Percentiles rank a stretch among this genome's conserved stretches.
Evolutionary conservation across 2,797 vertebrate species (phyloP).

Genomic region (Hoplostethus atlanticus): DNA sequence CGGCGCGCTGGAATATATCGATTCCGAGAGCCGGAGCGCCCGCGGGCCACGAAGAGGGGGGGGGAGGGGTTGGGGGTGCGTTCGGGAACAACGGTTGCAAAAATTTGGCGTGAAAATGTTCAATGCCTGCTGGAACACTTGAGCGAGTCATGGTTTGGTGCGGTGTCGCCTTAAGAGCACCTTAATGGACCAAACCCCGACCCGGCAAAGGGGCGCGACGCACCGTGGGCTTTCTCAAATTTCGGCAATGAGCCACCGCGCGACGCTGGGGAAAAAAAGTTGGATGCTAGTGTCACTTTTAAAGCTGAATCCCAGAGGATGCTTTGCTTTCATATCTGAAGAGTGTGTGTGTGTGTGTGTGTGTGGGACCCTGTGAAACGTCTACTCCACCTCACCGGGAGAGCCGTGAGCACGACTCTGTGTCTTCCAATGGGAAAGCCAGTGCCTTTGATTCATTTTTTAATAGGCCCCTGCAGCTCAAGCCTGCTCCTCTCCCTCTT

Average conservation of each 20-base stretch:
- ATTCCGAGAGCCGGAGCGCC: slow-evolving; percentile 66
- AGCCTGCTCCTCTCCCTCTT: slow-evolving; percentile 36
- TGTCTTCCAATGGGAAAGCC: slow-evolving; percentile 37
- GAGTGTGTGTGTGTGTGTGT: slow-evolving; percentile 4
- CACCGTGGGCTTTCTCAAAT: too few relatives aligned
- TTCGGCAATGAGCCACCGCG: background rate
- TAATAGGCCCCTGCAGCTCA: slow-evolving; percentile 65
- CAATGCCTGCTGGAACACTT: slow-evolving; percentile 37
- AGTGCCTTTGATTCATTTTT: slow-evolving; percentile 73
- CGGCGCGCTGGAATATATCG: slow-evolving; percentile 73
- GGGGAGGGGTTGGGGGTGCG: slow-evolving; percentile 29
- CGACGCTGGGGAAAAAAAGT: background rate
- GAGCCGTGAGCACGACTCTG: slow-evolving; percentile 36
- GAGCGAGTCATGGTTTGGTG: slow-evolving; percentile 23
- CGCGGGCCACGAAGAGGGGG: slow-evolving; percentile 37
- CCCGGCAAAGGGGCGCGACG: too few relatives aligned
- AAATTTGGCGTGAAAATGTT: slow-evolving; percentile 48
- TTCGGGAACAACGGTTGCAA: slow-evolving; percentile 63
- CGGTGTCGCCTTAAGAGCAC: slow-evolving; percentile 26
- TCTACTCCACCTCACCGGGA: slow-evolving; percentile 27
- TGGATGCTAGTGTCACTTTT: background rate
- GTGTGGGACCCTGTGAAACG: background rate
- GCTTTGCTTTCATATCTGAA: too few relatives aligned
- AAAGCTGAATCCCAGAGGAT: background rate
- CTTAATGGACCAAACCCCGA: background rate